Evolutionary conservation across 2,888 invertebrate species (phyloP).

Genomic region (Hemaris fuciformis): DNA sequence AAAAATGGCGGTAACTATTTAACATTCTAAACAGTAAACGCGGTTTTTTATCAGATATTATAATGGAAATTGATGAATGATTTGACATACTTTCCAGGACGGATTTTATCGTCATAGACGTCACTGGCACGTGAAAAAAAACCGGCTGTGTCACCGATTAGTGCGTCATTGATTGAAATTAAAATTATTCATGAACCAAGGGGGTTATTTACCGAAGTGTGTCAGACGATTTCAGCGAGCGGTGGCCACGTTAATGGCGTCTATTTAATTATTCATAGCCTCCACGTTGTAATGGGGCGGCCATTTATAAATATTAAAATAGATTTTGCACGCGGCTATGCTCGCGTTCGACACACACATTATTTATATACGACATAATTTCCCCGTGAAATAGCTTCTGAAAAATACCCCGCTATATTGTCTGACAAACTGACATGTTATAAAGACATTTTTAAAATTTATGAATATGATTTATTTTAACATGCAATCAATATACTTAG

Average conservation of each 20-base stretch:
- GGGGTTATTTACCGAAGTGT: slow-evolving; percentile 40
- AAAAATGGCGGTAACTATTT: neutral
- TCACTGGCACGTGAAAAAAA: neutral
- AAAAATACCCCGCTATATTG: neutral
- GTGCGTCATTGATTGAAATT: slow-evolving; percentile 29
- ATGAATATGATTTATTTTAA: too few species aligned
- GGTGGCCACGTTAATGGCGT: slow-evolving; percentile 47
- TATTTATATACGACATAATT: neutral
- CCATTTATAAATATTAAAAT: slow-evolving; percentile 70
- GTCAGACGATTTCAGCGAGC: slow-evolving; percentile 50
- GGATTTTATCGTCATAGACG: neutral
- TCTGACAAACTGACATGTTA: neutral
- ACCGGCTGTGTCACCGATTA: neutral
- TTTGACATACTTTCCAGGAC: neutral
- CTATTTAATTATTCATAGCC: slow-evolving; percentile 75
- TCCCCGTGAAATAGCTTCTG: neutral
- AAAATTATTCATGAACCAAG: slow-evolving; percentile 51
- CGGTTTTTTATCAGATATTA: neutral
- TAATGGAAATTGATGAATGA: neutral
- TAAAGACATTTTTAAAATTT: too few species aligned
- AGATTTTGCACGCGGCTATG: slow-evolving; percentile 7
- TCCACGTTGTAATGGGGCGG: slow-evolving; percentile 69
- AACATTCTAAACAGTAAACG: neutral
- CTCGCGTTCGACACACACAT: neutral
- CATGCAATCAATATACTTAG: too few species aligned